Evolutionary conservation across 2,797 vertebrate species (phyloP).

Genomic region (Scyliorhinus canicula): DNA sequence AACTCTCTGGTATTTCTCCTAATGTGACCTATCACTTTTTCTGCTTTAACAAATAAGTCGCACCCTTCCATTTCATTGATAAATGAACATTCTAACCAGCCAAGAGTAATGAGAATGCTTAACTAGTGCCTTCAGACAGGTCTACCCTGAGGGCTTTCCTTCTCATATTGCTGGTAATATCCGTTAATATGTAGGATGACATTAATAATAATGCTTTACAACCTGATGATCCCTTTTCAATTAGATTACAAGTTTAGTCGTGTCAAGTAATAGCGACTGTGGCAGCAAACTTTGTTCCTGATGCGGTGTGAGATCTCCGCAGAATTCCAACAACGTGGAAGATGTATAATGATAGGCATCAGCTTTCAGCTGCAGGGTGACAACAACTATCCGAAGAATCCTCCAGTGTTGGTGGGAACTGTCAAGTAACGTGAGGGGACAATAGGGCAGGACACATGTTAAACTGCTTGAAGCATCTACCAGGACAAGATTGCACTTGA

Average conservation of each 20-base stretch:
- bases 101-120: background rate
- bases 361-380: conserved; percentile 1
- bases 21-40: background rate
- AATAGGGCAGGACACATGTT: conserved; percentile 1
- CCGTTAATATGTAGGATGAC: background rate
- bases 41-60: background rate
- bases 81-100: background rate
- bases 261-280: background rate
- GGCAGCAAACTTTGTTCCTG: background rate
- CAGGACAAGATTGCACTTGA: background rate
- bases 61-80: background rate
- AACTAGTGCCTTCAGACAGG: background rate
- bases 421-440: background rate
- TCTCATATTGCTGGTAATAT: conserved; percentile 24
- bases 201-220: conserved; percentile 23
- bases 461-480: background rate
- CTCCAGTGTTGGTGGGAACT: background rate
- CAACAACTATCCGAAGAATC: background rate
- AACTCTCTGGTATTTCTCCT: background rate
- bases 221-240: background rate
- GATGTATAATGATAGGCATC: background rate
- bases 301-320: background rate
- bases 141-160: background rate
- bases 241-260: background rate
- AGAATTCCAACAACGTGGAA: conserved; percentile 27